Evolutionary conservation across 2,888 invertebrate genomes (phyloP).

Genomic region (Hyalella azteca): DNA sequence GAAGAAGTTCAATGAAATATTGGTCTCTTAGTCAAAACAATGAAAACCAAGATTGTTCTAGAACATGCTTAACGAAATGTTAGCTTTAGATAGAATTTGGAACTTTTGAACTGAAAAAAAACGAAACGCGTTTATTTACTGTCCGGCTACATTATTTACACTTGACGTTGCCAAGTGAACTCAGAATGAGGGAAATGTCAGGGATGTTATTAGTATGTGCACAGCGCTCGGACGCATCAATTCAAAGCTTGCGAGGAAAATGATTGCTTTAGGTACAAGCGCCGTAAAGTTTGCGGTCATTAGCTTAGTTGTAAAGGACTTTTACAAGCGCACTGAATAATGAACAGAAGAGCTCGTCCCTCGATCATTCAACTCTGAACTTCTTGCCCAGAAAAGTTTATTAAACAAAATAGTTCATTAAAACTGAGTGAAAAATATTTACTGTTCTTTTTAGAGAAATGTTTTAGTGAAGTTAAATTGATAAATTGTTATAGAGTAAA

Average conservation of each 20-base stretch:
- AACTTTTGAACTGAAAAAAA: no score
- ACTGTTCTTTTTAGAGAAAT: not conserved
- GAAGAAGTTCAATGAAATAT: no score
- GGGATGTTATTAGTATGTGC: no score
- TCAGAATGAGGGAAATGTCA: no score
- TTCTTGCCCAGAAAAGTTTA: not conserved
- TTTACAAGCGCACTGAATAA: not conserved
- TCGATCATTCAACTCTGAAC: not conserved
- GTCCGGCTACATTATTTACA: no score
- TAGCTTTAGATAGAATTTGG: no score
- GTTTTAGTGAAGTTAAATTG: not conserved
- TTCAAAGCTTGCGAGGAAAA: not conserved
- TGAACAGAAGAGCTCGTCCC: not conserved
- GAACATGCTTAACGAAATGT: no score
- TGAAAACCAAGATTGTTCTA: no score
- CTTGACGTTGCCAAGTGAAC: no score
- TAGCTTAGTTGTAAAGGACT: slow-evolving; percentile 13
- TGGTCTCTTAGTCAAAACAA: no score
- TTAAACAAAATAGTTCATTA: not conserved
- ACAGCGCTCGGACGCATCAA: not conserved
- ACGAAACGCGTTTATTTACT: no score
- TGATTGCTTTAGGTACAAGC: slow-evolving; percentile 2
- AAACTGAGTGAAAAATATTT: not conserved
- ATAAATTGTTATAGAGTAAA: not conserved
- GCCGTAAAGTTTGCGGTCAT: not conserved